A percentile compares a stretch with the other conserved stretches of the same genome.
Conservation (phyloP, 1,140 invertebrate genomes). For the Platyscapa corneri region DNA sequence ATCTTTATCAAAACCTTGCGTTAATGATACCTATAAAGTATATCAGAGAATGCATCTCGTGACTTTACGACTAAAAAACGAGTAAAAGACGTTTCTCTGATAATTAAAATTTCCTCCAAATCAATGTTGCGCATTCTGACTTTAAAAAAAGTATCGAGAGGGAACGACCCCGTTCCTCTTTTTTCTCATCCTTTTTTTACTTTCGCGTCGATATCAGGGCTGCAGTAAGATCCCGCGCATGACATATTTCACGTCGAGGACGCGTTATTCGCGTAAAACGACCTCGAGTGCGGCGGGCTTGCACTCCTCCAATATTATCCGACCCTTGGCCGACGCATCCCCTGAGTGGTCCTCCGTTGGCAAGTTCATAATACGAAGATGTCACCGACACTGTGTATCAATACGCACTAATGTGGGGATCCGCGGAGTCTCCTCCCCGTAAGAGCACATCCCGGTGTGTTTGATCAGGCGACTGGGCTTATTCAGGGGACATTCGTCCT, state of each 20-base stretch:
- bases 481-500: constrained; percentile 25
- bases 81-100: too few relatives aligned
- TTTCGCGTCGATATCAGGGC: too few relatives aligned
- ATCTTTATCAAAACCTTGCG: too few relatives aligned
- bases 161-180: too few relatives aligned
- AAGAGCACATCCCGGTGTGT: constrained; percentile 37
- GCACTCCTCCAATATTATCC: too few relatives aligned
- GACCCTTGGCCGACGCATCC: background rate
- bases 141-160: too few relatives aligned
- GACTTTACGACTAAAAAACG: too few relatives aligned
- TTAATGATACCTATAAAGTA: too few relatives aligned
- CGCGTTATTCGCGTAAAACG: background rate
- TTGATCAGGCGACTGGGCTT: constrained; percentile 49
- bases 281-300: background rate
- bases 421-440: background rate
- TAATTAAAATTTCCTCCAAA: too few relatives aligned
- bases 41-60: too few relatives aligned
- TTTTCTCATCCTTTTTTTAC: too few relatives aligned
- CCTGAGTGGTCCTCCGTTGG: background rate
- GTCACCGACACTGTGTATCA: constrained; percentile 43
- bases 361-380: constrained; percentile 34
- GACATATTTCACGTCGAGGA: background rate
- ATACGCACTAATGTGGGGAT: constrained; percentile 36
- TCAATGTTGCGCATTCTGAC: too few relatives aligned
- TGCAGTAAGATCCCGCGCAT: background rate